phyloP scores from a whole-genome alignment of 2,888 invertebrate genomes.

The Microplitis manilae region DNA sequence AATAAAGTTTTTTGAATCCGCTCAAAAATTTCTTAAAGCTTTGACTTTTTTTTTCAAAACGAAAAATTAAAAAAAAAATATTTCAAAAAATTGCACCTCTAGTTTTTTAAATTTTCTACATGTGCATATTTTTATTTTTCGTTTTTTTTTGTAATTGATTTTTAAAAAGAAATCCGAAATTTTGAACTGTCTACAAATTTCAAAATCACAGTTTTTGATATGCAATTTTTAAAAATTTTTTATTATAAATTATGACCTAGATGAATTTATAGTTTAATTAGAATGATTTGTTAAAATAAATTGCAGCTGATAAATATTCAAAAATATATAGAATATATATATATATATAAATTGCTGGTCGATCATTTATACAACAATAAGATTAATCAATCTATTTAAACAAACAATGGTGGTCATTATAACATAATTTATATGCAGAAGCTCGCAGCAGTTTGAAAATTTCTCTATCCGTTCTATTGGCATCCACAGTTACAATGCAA shows the following conservation, averaged over 20 bases:
- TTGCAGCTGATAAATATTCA: not conserved
- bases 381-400: constrained; percentile 22
- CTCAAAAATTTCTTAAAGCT: too few relatives aligned
- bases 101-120: too few relatives aligned
- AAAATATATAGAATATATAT: not conserved
- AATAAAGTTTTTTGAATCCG: too few relatives aligned
- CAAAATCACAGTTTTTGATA: too few relatives aligned
- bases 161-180: too few relatives aligned
- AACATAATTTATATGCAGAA: constrained; percentile 16
- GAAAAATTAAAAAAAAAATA: too few relatives aligned
- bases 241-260: not conserved
- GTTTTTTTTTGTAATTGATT: too few relatives aligned
- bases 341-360: constrained; percentile 11
- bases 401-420: constrained; percentile 11
- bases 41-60: too few relatives aligned
- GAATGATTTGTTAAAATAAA: not conserved
- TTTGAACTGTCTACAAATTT: too few relatives aligned
- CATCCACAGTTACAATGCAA: constrained; percentile 15
- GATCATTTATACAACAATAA: constrained; percentile 8
- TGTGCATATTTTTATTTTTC: too few relatives aligned
- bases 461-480: constrained; percentile 6
- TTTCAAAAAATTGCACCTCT: too few relatives aligned
- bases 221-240: too few relatives aligned
- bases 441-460: not conserved
- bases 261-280: not conserved